Evolutionary conservation across 2,888 invertebrate species (phyloP).

Genomic region (Alcis repandata): DNA sequence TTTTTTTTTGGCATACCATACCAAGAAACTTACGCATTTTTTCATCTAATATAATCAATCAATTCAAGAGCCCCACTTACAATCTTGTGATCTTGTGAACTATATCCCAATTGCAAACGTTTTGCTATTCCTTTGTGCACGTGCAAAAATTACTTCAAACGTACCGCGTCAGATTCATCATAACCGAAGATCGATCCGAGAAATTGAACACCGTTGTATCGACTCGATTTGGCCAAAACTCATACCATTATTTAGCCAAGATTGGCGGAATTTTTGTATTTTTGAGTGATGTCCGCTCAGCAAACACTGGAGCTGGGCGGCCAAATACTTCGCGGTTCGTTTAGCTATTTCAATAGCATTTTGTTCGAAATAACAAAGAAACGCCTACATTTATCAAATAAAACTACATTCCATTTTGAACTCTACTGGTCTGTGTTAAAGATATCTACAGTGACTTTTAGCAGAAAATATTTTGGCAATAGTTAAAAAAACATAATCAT

Average conservation of each 20-base stretch:
- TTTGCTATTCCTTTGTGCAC: constrained; percentile 16
- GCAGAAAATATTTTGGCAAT: constrained; percentile 36
- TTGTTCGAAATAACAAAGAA: constrained; percentile 57
- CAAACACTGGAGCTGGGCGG: constrained; percentile 73
- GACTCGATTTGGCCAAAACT: constrained; percentile 69
- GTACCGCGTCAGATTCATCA: constrained; percentile 78
- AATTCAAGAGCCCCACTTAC: constrained; percentile 27
- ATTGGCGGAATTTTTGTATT: constrained; percentile 63
- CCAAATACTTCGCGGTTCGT: constrained; percentile 80
- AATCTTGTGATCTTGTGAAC: constrained; percentile 9
- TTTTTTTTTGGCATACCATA: too few species aligned
- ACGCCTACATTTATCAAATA: constrained; percentile 22
- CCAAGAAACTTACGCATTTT: background rate
- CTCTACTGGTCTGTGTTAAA: constrained; percentile 47
- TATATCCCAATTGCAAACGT: background rate
- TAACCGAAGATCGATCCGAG: constrained; percentile 73
- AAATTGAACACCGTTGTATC: constrained; percentile 83
- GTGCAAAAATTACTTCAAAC: constrained; percentile 55
- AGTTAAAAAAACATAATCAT: constrained; percentile 71
- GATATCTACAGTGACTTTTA: background rate
- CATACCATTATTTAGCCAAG: constrained; percentile 75
- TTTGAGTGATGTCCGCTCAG: constrained; percentile 75
- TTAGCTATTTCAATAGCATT: constrained; percentile 73
- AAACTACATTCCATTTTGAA: constrained; percentile 41
- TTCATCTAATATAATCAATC: constrained; percentile 20